Percentiles rank a stretch among this genome's conserved stretches.
Conservation (phyloP, 1,140 invertebrate genomes). For the Pseudoatta argentina region DNA sequence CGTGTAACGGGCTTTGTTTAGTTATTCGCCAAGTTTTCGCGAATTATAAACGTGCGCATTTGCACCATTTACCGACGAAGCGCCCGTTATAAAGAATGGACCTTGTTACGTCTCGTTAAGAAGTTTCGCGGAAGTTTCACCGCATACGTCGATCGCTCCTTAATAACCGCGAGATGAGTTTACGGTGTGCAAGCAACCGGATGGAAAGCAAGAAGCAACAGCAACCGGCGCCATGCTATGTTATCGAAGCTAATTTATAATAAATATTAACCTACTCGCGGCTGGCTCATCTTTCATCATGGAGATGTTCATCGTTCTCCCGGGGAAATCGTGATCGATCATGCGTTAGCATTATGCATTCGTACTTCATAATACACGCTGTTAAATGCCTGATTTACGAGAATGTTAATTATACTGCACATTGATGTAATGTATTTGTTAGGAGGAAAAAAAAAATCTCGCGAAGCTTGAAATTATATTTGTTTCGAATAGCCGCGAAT, state of each 20-base stretch:
- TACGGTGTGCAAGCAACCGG: conserved; percentile 63
- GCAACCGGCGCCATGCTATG: not conserved
- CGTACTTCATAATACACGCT: not conserved
- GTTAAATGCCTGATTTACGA: not conserved
- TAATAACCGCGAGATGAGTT: conserved; percentile 78
- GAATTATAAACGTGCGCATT: conserved; percentile 65
- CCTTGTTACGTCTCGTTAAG: conserved; percentile 78
- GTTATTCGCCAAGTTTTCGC: conserved; percentile 56
- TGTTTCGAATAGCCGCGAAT: not conserved
- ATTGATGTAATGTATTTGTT: not conserved
- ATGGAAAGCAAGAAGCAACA: conserved; percentile 58
- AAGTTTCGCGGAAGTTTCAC: conserved; percentile 75
- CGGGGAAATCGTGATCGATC: conserved; percentile 9
- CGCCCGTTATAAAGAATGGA: conserved; percentile 72
- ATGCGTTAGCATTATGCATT: not conserved
- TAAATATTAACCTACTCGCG: conserved; percentile 30
- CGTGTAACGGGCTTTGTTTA: conserved; percentile 56
- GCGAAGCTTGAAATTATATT: not conserved
- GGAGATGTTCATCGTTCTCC: conserved; percentile 25
- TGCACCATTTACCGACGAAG: conserved; percentile 68
- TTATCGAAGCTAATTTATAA: conserved; percentile 54
- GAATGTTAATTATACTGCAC: not conserved
- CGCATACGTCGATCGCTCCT: conserved; percentile 67
- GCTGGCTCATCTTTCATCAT: conserved; percentile 46
- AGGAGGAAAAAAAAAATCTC: not conserved